Percentiles rank a stretch among this genome's conserved stretches.
phyloP scores from a whole-genome alignment of 2,888 invertebrate genomes.

The Euplexia lucipara region DNA sequence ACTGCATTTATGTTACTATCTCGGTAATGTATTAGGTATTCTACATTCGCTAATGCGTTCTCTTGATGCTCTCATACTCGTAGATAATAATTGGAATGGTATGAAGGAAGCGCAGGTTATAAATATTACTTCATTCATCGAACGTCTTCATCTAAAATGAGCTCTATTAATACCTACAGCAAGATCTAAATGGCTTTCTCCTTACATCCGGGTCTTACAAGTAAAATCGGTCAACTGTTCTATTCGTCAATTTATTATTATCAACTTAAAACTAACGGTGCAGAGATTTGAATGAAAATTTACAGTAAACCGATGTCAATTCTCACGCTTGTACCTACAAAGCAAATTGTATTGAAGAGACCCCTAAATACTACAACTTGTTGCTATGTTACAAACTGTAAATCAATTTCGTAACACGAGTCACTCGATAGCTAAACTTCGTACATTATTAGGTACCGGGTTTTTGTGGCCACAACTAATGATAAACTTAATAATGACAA shows the following conservation, averaged over 20 bases:
- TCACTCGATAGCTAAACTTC: slow-evolving; percentile 28
- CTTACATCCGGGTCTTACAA: slow-evolving; percentile 15
- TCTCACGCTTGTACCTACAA: slow-evolving; percentile 1
- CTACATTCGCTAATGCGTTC: slow-evolving; percentile 52
- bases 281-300: slow-evolving; percentile 35
- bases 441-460: slow-evolving; percentile 17
- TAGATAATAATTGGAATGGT: slow-evolving; percentile 44
- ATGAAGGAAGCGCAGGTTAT: slow-evolving; percentile 34
- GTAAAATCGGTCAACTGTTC: slow-evolving; percentile 45
- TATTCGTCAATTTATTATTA: slow-evolving; percentile 41
- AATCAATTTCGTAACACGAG: slow-evolving; percentile 32
- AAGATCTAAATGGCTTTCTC: slow-evolving; percentile 19
- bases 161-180: slow-evolving; percentile 7
- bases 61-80: slow-evolving; percentile 37
- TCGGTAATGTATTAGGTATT: slow-evolving; percentile 31
- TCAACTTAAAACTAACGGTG: slow-evolving; percentile 37
- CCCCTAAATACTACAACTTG: slow-evolving; percentile 42
- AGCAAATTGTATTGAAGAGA: slow-evolving; percentile 36
- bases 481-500: slow-evolving; percentile 33
- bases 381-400: slow-evolving; percentile 38
- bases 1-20: slow-evolving; percentile 37
- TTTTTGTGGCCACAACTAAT: slow-evolving; percentile 31
- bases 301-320: slow-evolving; percentile 32
- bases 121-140: slow-evolving; percentile 43
- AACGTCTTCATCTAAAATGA: slow-evolving; percentile 29